Evolutionary conservation across 2,113 vertebrate genomes (phyloP).

Genomic region (Capreolus pygargus): DNA sequence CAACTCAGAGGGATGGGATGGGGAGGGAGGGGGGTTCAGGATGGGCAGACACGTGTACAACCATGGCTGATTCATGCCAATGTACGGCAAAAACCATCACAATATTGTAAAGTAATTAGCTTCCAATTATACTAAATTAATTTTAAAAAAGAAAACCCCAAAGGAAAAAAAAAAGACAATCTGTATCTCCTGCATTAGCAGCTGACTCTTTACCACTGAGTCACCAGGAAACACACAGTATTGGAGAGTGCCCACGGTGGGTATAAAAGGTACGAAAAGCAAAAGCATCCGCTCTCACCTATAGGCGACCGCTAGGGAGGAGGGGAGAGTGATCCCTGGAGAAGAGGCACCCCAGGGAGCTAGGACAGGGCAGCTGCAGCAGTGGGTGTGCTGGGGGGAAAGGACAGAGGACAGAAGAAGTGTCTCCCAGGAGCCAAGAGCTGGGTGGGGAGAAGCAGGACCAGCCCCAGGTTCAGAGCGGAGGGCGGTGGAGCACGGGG

Average conservation of each 20-base stretch:
- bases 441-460: background rate
- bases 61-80: background rate
- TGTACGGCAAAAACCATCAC: background rate
- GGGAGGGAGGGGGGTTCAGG: background rate
- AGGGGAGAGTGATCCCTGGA: background rate
- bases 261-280: background rate
- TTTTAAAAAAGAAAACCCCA: background rate
- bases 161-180: background rate
- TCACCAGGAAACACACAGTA: background rate
- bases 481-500: rapidly evolving
- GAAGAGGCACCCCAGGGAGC: background rate
- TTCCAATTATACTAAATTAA: background rate
- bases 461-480: background rate
- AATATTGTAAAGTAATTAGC: background rate
- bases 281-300: background rate
- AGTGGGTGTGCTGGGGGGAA: rapidly evolving
- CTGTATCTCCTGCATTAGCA: background rate
- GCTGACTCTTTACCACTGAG: background rate
- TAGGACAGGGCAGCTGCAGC: no score
- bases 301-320: background rate
- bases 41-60: background rate
- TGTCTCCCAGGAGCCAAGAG: background rate
- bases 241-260: background rate
- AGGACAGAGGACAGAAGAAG: background rate
- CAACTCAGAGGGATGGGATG: background rate